Conservation (phyloP, 2,797 vertebrate species). For the Bufotes viridis region DNA sequence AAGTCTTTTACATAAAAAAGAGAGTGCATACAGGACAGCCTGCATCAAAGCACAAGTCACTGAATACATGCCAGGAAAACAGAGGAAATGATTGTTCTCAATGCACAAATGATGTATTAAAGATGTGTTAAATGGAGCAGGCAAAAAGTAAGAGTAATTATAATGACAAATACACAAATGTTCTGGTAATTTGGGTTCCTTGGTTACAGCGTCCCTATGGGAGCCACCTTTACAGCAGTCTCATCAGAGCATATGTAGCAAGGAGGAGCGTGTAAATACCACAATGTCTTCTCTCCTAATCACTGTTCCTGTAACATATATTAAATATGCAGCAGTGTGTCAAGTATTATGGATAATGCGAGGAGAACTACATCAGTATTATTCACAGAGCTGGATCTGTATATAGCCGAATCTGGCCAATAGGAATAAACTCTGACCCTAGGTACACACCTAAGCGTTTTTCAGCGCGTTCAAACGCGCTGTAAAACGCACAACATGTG, state of each 20-base stretch:
- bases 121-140: constrained; percentile 40
- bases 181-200: constrained; percentile 37
- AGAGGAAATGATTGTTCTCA: neutral
- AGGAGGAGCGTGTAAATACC: constrained; percentile 24
- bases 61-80: neutral
- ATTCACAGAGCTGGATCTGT: constrained; percentile 7
- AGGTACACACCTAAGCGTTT: too few species aligned
- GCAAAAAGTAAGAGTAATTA: constrained; percentile 40
- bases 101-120: constrained; percentile 12
- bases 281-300: constrained; percentile 24
- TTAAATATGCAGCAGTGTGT: constrained; percentile 30
- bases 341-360: constrained; percentile 30
- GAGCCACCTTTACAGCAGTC: constrained; percentile 39
- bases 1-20: neutral
- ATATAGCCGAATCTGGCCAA: neutral
- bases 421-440: too few species aligned
- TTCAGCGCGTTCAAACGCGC: too few species aligned
- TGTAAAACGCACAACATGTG: too few species aligned
- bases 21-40: neutral
- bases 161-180: constrained; percentile 46
- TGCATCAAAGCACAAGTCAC: neutral
- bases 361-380: constrained; percentile 3
- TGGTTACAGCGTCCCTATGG: constrained; percentile 40
- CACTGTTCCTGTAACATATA: constrained; percentile 9
- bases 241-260: constrained; percentile 24